Conservation (phyloP, 2,888 invertebrate species). For the Conops quadrifasciatus region DNA sequence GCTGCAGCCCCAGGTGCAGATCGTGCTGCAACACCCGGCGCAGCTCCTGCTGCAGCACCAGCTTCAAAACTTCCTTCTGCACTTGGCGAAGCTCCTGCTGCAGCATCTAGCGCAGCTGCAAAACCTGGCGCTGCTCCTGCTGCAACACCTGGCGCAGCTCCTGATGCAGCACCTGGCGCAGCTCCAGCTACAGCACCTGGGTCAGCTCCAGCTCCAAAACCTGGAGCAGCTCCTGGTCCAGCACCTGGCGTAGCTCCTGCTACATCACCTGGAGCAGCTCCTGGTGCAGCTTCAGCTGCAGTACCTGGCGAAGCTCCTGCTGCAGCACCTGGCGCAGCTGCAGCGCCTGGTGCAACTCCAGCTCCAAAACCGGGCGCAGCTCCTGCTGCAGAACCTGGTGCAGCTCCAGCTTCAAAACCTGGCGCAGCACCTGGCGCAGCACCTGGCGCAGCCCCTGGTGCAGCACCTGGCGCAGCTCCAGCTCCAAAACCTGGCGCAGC, state of each 20-base stretch:
- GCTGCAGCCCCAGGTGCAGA: not conserved
- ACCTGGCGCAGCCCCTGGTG: not conserved
- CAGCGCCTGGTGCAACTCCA: constrained; percentile 4
- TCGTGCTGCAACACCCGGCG: not conserved
- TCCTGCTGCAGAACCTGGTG: not conserved
- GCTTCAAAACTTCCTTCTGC: not conserved
- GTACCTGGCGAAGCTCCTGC: not conserved
- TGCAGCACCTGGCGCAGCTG: not conserved
- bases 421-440: not conserved
- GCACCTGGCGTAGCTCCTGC: constrained; percentile 5
- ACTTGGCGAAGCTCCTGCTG: not conserved
- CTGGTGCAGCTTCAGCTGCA: constrained; percentile 14
- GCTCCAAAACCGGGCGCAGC: not conserved
- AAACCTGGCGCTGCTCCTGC: not conserved
- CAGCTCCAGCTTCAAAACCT: not conserved
- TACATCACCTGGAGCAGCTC: constrained; percentile 5
- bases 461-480: not conserved
- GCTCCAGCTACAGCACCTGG: not conserved
- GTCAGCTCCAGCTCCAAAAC: not conserved
- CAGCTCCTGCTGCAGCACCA: not conserved
- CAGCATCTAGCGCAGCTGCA: not conserved
- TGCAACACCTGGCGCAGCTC: not conserved
- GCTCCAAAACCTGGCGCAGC: not conserved
- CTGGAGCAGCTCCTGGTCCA: not conserved
- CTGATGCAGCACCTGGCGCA: not conserved